Conservation (phyloP, 2,888 invertebrate genomes). For the Frankliniella intonsa region DNA sequence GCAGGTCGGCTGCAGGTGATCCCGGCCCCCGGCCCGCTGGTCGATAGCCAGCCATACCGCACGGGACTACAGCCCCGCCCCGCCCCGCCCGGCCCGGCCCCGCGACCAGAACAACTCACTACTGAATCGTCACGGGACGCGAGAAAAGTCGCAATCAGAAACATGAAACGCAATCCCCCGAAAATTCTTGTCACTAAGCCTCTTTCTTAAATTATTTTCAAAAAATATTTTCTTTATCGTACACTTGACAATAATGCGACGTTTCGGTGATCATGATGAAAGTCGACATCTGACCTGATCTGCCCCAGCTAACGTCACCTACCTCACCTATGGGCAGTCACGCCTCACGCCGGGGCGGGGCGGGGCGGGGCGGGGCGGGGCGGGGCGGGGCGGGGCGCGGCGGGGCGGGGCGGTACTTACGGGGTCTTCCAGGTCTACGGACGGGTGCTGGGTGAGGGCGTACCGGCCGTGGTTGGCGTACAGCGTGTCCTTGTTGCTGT, state of each 20-base stretch:
- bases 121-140: no score
- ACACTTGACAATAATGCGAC: no score
- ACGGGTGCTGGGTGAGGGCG: conserved; percentile 35
- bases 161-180: no score
- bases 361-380: neutral
- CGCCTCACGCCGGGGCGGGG: no score
- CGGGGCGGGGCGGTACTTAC: conserved; percentile 31
- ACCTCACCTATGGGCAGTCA: no score
- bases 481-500: conserved; percentile 30
- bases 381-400: neutral
- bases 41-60: neutral
- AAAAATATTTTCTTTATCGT: no score
- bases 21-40: neutral
- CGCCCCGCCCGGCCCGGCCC: neutral
- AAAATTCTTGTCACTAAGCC: no score
- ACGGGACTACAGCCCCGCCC: neutral
- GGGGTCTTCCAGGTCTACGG: conserved; percentile 33
- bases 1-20: conserved; percentile 9
- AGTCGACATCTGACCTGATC: no score
- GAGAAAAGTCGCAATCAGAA: no score
- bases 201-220: no score
- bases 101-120: neutral
- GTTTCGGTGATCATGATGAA: no score
- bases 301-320: no score
- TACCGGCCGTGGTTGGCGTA: conserved; percentile 33